phyloP scores from a whole-genome alignment of 2,797 vertebrate genomes.

The Etheostoma perlongum region DNA sequence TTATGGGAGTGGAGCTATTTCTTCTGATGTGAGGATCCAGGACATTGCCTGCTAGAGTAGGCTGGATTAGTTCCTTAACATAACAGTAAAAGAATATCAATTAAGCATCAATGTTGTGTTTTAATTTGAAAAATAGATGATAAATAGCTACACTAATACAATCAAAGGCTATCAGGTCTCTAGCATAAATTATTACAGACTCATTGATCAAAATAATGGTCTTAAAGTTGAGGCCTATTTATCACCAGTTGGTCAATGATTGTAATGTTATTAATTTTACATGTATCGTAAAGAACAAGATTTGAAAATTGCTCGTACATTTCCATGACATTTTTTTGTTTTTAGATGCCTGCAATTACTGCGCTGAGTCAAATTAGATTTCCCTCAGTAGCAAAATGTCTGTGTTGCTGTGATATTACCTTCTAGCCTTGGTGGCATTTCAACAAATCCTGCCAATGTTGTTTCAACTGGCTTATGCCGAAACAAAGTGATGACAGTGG shows the following conservation, averaged over 20 bases:
- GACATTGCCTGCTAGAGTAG: constrained; percentile 62
- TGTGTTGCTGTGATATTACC: background rate
- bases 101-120: constrained; percentile 60
- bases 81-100: constrained; percentile 66
- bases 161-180: constrained; percentile 43
- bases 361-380: background rate
- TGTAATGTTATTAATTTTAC: background rate
- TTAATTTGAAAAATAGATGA: constrained; percentile 75
- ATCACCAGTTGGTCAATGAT: constrained; percentile 30
- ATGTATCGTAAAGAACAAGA: background rate
- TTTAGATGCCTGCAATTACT: background rate
- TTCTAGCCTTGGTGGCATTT: constrained; percentile 5
- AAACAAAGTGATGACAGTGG: constrained; percentile 40
- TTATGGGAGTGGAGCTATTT: constrained; percentile 80
- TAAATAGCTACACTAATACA: constrained; percentile 75
- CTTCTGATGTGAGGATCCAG: constrained; percentile 76
- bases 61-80: constrained; percentile 69
- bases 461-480: constrained; percentile 13
- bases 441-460: constrained; percentile 29
- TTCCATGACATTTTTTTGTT: background rate
- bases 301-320: background rate
- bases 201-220: constrained; percentile 55
- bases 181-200: constrained; percentile 60
- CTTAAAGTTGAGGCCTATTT: constrained; percentile 32
- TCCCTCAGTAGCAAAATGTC: constrained; percentile 6